Conservation (phyloP, 2,888 invertebrate genomes). For the Tipula helvola region DNA sequence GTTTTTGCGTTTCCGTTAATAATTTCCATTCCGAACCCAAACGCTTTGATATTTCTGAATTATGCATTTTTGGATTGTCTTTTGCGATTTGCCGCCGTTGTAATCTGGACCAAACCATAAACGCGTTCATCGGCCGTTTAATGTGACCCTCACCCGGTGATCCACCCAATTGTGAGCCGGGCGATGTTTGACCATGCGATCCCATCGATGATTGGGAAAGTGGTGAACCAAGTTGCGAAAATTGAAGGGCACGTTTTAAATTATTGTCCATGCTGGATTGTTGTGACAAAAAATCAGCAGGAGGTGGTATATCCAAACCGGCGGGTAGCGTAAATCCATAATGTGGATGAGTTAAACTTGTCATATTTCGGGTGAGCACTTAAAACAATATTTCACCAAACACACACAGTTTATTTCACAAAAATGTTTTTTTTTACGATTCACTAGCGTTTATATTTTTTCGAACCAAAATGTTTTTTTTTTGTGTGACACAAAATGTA, state of each 20-base stretch:
- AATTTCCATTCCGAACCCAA: slow-evolving; percentile 91
- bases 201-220: slow-evolving; percentile 14
- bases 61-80: slow-evolving; percentile 90
- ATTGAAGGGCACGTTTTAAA: slow-evolving; percentile 35
- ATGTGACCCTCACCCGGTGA: slow-evolving; percentile 60
- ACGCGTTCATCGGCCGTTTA: slow-evolving; percentile 95
- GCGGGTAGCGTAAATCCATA: slow-evolving; percentile 35
- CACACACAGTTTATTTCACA: neutral
- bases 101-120: slow-evolving; percentile 91
- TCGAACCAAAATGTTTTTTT: neutral
- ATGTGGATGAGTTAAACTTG: slow-evolving; percentile 34
- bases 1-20: slow-evolving; percentile 71
- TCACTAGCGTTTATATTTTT: neutral
- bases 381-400: neutral
- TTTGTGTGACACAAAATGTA: neutral
- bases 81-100: slow-evolving; percentile 85
- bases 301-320: slow-evolving; percentile 31
- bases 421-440: neutral
- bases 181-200: slow-evolving; percentile 20
- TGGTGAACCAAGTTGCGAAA: slow-evolving; percentile 25
- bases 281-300: slow-evolving; percentile 30
- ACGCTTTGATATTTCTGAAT: slow-evolving; percentile 80
- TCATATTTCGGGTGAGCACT: slow-evolving; percentile 22
- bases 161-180: slow-evolving; percentile 18
- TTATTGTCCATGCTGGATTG: slow-evolving; percentile 30